phyloP scores from a whole-genome alignment of 2,888 invertebrate species.

The Theristus sp. region DNA sequence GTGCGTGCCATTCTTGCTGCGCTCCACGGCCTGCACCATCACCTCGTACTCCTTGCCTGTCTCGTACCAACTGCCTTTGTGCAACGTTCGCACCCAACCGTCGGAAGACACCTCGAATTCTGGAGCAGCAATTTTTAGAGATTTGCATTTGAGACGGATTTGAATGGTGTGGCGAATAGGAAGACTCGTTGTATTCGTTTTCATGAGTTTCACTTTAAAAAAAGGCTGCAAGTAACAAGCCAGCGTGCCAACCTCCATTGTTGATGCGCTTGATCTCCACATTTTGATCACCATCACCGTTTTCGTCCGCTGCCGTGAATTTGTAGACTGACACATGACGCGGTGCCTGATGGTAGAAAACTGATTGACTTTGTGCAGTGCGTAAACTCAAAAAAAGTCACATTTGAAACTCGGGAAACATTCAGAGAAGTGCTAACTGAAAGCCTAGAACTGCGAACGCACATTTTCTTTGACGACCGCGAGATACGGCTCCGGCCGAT shows the following conservation, averaged over 20 bases:
- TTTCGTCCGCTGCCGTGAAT: slow-evolving; percentile 83
- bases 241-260: background rate
- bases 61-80: background rate
- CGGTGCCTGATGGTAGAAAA: slow-evolving; percentile 81
- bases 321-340: slow-evolving; percentile 89
- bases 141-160: too few relatives aligned
- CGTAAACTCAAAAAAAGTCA: background rate
- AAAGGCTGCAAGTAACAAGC: background rate
- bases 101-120: background rate
- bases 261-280: slow-evolving; percentile 5
- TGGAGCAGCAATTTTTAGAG: background rate
- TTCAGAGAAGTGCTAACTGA: too few relatives aligned
- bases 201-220: background rate
- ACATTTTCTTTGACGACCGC: slow-evolving; percentile 14
- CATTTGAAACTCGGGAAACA: background rate
- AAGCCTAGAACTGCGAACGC: background rate
- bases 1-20: background rate
- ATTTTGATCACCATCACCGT: slow-evolving; percentile 42
- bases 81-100: background rate
- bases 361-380: slow-evolving; percentile 39
- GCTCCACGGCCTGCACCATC: background rate
- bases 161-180: too few relatives aligned
- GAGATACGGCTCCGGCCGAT: slow-evolving; percentile 87
- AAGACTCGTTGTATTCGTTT: background rate
- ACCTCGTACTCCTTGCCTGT: background rate